Percentiles rank a stretch among this genome's conserved stretches.
phyloP scores from a whole-genome alignment of 2,797 vertebrate genomes.

The Agapornis canus region DNA sequence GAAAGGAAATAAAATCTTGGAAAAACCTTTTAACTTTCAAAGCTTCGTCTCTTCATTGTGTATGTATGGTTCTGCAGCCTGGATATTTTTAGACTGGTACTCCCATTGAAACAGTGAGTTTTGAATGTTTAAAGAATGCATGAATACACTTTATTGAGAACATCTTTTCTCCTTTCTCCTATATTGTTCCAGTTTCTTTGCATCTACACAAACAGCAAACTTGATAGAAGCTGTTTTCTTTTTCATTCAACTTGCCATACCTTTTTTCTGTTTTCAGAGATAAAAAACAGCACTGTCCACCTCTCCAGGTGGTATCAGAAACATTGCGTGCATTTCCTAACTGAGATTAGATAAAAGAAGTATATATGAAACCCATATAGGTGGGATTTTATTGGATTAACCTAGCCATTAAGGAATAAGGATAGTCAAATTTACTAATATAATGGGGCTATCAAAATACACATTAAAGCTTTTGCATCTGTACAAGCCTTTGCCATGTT shows the following conservation, averaged over 20 bases:
- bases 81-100: conserved; percentile 38
- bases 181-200: conserved; percentile 3
- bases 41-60: conserved; percentile 28
- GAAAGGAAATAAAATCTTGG: neutral
- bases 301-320: neutral
- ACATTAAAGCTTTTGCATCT: neutral
- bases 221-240: neutral
- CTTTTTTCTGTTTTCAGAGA: neutral
- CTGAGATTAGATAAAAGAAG: neutral
- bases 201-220: neutral
- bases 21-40: conserved; percentile 43
- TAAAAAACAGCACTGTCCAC: neutral
- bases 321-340: rapidly evolving
- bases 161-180: neutral
- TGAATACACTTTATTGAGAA: neutral
- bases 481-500: neutral
- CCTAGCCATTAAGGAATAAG: neutral
- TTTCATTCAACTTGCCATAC: neutral
- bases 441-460: neutral
- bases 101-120: conserved; percentile 33
- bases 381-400: neutral
- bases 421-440: neutral
- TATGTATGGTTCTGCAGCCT: conserved; percentile 7
- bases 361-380: neutral
- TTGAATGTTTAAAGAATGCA: conserved; percentile 22